Conservation (phyloP, 2,888 invertebrate species). For the Lepidochrysops patricia region DNA sequence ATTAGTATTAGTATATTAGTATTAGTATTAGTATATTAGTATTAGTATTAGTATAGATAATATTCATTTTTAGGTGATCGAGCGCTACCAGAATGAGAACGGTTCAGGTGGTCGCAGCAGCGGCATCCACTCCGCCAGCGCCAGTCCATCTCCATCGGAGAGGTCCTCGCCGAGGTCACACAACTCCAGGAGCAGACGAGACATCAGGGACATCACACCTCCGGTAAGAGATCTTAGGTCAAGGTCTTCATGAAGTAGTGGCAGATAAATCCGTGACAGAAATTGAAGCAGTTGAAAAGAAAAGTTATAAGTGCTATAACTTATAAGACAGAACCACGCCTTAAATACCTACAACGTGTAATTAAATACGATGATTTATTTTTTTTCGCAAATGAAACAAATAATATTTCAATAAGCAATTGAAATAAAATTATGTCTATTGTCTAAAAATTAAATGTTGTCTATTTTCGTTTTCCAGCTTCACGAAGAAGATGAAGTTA, state of each 20-base stretch:
- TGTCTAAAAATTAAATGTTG: constrained; percentile 6
- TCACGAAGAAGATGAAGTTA: constrained; percentile 57
- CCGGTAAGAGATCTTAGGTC: constrained; percentile 46
- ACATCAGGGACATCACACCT: constrained; percentile 54
- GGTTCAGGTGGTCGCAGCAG: constrained; percentile 75
- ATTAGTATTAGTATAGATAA: no score
- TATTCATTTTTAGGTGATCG: constrained; percentile 72
- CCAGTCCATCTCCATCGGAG: constrained; percentile 65
- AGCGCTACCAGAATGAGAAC: constrained; percentile 76
- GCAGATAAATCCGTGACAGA: no score
- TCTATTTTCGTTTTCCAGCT: constrained; percentile 35
- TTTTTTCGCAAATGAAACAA: no score
- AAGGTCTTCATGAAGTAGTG: no score
- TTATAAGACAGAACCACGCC: no score
- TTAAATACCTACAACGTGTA: no score
- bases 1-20: not conserved
- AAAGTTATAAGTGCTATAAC: no score
- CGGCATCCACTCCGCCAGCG: constrained; percentile 71
- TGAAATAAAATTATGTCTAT: no score
- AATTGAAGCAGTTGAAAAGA: no score
- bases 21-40: no score
- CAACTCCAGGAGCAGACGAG: constrained; percentile 45
- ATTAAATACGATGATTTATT: no score
- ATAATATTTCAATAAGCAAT: no score
- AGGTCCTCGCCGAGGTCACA: constrained; percentile 60